phyloP scores from a whole-genome alignment of 2,113 vertebrate species.

The Indicator maculatus region DNA sequence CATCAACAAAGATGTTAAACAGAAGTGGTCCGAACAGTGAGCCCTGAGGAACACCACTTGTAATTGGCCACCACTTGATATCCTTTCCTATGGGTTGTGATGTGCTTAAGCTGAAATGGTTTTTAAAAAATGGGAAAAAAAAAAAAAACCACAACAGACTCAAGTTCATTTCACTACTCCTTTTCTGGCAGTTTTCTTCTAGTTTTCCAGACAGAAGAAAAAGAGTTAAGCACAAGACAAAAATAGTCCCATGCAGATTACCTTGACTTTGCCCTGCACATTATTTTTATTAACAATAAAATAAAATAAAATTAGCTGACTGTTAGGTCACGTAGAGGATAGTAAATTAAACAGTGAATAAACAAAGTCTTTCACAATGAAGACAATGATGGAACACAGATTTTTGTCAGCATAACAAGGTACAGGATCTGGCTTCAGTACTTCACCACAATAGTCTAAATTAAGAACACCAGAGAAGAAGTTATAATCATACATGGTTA shows the following conservation, averaged over 20 bases:
- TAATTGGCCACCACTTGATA: not conserved
- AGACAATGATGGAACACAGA: slow-evolving; percentile 36
- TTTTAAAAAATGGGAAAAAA: not conserved
- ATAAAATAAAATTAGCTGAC: slow-evolving; percentile 29
- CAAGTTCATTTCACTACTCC: not conserved
- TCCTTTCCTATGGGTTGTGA: not conserved
- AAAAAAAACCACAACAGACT: slow-evolving; percentile 14
- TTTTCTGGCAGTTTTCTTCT: slow-evolving; percentile 23
- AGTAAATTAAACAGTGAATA: slow-evolving; percentile 60
- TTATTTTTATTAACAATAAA: not conserved
- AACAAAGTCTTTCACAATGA: slow-evolving; percentile 55
- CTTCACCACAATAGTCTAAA: slow-evolving; percentile 37
- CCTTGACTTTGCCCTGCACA: slow-evolving; percentile 13
- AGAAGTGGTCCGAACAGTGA: too few species aligned
- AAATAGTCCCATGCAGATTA: slow-evolving; percentile 28
- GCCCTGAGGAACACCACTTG: too few species aligned
- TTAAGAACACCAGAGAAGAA: slow-evolving; percentile 58
- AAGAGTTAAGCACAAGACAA: slow-evolving; percentile 24
- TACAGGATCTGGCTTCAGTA: slow-evolving; percentile 39
- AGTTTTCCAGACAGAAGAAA: not conserved
- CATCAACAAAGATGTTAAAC: too few species aligned
- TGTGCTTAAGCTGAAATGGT: slow-evolving; percentile 25
- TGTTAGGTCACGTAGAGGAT: slow-evolving; percentile 19
- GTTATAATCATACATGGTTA: slow-evolving; percentile 47
- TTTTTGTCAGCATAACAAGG: slow-evolving; percentile 34